Evolutionary conservation across 2,797 vertebrate species (phyloP).

Genomic region (Karalla daura): DNA sequence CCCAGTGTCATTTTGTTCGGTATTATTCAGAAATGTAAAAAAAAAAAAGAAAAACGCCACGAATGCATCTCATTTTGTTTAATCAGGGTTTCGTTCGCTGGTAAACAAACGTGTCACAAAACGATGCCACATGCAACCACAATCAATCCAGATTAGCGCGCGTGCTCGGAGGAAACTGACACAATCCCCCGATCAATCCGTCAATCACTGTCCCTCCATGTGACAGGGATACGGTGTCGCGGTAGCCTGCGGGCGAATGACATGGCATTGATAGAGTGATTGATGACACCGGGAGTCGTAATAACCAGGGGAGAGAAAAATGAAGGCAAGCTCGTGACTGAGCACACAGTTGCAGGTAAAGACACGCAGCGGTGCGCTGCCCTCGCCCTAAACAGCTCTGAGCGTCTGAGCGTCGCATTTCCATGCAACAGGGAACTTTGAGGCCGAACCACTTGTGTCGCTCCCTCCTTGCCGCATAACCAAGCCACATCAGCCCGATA

Average conservation of each 20-base stretch:
- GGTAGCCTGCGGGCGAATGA: not conserved
- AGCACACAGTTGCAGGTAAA: not conserved
- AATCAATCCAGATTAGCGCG: too few relatives aligned
- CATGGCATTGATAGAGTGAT: not conserved
- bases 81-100: not conserved
- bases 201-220: not conserved
- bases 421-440: slow-evolving; percentile 13
- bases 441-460: slow-evolving; percentile 19
- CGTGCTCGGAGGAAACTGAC: not conserved
- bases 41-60: not conserved
- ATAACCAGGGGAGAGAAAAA: not conserved
- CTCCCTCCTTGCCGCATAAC: slow-evolving; percentile 23
- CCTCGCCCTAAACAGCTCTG: slow-evolving; percentile 18
- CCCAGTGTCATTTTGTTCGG: not conserved
- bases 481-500: slow-evolving; percentile 19
- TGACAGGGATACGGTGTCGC: not conserved
- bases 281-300: not conserved
- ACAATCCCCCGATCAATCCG: not conserved
- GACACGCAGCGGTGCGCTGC: not conserved
- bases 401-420: slow-evolving; percentile 25
- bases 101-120: not conserved
- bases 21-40: not conserved
- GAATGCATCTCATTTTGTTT: not conserved
- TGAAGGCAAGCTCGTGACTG: not conserved
- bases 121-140: not conserved